Evolutionary conservation across 2,797 vertebrate genomes (phyloP), one percentile per base, ranked within the genome.

Genomic region (Acanthiza pusilla): DNA sequence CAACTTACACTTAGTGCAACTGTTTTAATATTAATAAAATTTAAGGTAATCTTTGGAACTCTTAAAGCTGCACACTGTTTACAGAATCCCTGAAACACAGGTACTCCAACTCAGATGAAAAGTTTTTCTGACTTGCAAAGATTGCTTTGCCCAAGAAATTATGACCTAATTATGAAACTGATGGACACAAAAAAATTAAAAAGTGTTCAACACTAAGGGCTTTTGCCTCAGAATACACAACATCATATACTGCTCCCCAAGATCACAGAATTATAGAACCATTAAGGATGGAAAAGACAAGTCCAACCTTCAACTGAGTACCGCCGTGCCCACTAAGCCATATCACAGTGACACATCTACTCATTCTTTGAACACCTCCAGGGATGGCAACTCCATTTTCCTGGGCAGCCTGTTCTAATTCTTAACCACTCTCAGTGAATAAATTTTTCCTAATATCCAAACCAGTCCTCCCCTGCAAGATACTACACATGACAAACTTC

Each of bases 261-360:
- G 45, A 42, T 23, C 34, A 54, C 13, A 68, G 14, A n/a, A 32
- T 43, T 16, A 32, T 9, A 25, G 22, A n/a, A 65, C 12, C 42
- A 65, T n/a, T 65, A n/a, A 45, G 42, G 32, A n/a, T n/a, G 30
- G 62, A 65, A 65, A 65, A 45, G 32, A 45, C 62, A 68, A 75
- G 18, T 32, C 34, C 55, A 55, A 23, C 30, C 30, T 54, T 61
- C 42, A 54, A 17, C 13, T 12, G 34, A 68, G 22, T 27, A 42
- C 7, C 18, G 36, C 30, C 42, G 61, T 3, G 7, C 2, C 4
- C 30, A 48, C 22, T 48, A 61, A 36, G 26, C 30, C 2, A 0
- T 11, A 54, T 23, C 15, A 74, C 21, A 45, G 26, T 20, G 30
- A 54, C 34, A 61, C 0, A 0, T 36, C 16, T 22, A 16, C 32